Conservation (phyloP, 1,140 invertebrate species). For the Argopecten irradians region DNA sequence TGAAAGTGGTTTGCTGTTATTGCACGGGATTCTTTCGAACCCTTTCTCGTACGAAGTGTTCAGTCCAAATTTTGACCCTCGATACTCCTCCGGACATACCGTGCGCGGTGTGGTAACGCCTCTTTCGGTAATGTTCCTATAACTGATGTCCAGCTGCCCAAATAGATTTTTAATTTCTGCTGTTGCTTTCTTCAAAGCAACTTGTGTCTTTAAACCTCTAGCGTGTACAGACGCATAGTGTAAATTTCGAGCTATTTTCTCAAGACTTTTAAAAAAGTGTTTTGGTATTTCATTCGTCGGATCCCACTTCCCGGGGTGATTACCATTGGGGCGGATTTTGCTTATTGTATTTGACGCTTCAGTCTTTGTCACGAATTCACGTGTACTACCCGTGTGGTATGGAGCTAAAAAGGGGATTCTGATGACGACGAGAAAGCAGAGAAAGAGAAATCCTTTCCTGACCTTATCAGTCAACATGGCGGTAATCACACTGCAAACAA, state of each 20-base stretch:
- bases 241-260: not conserved
- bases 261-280: not conserved
- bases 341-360: not conserved
- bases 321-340: not conserved
- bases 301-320: not conserved
- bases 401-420: not conserved
- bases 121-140: slow-evolving; percentile 2
- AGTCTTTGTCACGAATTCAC: not conserved
- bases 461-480: not conserved
- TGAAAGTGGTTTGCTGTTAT: slow-evolving; percentile 25
- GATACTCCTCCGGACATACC: slow-evolving; percentile 52
- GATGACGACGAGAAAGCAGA: not conserved
- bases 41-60: slow-evolving; percentile 53
- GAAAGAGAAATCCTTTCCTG: not conserved
- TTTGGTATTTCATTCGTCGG: not conserved
- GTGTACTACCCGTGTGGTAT: not conserved
- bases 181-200: slow-evolving; percentile 39
- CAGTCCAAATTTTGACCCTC: slow-evolving; percentile 46
- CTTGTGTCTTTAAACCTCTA: slow-evolving; percentile 47
- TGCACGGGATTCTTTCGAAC: slow-evolving; percentile 48
- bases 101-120: not conserved
- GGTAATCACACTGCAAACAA: not conserved
- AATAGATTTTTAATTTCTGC: slow-evolving; percentile 27
- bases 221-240: slow-evolving; percentile 44
- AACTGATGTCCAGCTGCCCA: slow-evolving; percentile 25